Base-by-base conservation (phyloP, 2,888 invertebrate species). In the Micropterix aruncella region DNA sequence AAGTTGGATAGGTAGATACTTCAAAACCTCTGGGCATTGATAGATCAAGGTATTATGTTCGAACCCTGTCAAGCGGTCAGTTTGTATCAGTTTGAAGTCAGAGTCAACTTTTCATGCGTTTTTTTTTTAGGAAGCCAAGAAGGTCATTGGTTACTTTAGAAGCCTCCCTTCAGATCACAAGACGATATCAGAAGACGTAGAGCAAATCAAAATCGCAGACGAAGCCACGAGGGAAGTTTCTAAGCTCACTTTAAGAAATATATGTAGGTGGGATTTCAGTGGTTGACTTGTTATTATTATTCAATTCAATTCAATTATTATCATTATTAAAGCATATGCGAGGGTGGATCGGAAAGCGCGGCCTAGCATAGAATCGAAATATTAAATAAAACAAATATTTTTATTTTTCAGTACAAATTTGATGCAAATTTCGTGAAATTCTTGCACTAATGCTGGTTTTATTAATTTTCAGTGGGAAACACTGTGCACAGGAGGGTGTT, bases 391-490 rank as follows among this genome's bases (percentile, higher is more conserved):
- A n/a, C n/a, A n/a, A n/a, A n/a, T n/a, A n/a, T n/a, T n/a, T n/a
- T n/a, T n/a, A n/a, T n/a, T n/a, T n/a, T n/a, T n/a, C n/a, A n/a
- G n/a, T n/a, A n/a, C n/a, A n/a, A n/a, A n/a, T n/a, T n/a, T n/a
- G n/a, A 7, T 16, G 38, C 16, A 38, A 16, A 38, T 38, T 38
- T 38, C 38, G 15, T 7, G 15, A 38, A 5, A 9, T 16, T 16
- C 2, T 38, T 16, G 15, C 16, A 40, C 39, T 7, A 42, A 42
- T 15, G 51, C 16, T 16, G 38, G 16, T 16, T 16, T 16, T 38
- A 15, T 7, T 52, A 52, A 16, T 59, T 63, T 45, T 50, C 63
- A 14, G 48, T 54, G n/a, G 44, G 52, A 7, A 48, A 50, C 7
- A 49, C 45, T 38, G 56, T 54, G 2, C 50, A 54, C 3, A 48